A percentile compares a stretch with the other conserved stretches of the same genome.
These are phyloP conservation scores for Trichoplusia ni DNA, from an alignment of 1,140 invertebrate species.

Conservation along the genomic window DNA sequence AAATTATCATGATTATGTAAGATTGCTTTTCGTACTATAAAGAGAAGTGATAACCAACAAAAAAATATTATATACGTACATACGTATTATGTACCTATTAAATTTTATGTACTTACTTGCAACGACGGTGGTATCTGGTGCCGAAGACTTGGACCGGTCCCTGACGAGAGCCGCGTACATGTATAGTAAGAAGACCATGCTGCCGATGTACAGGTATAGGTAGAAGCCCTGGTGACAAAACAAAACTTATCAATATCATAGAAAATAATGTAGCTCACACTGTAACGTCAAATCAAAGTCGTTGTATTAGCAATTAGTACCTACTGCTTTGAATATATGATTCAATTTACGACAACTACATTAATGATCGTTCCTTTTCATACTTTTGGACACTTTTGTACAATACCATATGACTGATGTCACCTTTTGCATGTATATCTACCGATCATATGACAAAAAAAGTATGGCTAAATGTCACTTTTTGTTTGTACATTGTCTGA, in stretches of 20 bases:
- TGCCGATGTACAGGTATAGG: constrained; percentile 93
- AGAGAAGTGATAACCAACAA: no score
- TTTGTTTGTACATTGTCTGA: neutral
- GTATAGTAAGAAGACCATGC: constrained; percentile 93
- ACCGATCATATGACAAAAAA: neutral
- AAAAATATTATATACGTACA: no score
- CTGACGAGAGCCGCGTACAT: constrained; percentile 90
- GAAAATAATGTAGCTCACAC: neutral
- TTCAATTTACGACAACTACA: no score
- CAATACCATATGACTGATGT: no score
- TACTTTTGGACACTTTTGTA: no score
- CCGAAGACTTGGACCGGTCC: constrained; percentile 80
- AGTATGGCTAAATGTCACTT: neutral
- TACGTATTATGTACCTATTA: no score
- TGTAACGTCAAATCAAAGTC: neutral
- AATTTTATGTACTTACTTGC: constrained; percentile 67
- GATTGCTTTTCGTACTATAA: no score
- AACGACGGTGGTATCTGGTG: constrained; percentile 63
- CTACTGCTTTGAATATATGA: no score
- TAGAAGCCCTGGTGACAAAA: constrained; percentile 87
- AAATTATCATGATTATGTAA: no score
- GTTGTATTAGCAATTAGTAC: no score
- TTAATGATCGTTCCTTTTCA: no score
- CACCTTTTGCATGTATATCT: no score
- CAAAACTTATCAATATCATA: neutral